A percentile compares a stretch with the other conserved stretches of the same genome.
phyloP scores from a whole-genome alignment of 2,797 vertebrate genomes.

The Tapera naevia region DNA sequence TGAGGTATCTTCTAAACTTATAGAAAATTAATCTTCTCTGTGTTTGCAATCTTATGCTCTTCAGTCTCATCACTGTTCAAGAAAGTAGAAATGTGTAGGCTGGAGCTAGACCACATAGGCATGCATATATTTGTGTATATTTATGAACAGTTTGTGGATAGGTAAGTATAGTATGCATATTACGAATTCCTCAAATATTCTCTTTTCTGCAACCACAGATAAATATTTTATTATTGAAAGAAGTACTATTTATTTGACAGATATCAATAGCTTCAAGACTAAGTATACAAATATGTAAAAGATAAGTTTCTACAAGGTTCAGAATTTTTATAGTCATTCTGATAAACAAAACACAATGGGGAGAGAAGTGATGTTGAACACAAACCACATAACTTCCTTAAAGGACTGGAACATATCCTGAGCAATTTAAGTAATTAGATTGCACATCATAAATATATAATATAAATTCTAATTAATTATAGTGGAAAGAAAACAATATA shows the following conservation, averaged over 20 bases:
- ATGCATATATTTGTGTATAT: not conserved
- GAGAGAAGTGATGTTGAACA: not conserved
- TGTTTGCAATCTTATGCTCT: not conserved
- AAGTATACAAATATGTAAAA: not conserved
- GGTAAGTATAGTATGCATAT: not conserved
- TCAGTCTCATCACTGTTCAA: not conserved
- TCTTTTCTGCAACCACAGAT: not conserved
- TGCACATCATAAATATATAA: not conserved
- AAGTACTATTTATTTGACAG: not conserved
- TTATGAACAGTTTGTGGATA: not conserved
- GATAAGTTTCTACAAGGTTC: not conserved
- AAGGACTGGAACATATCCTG: not conserved
- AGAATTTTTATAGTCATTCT: not conserved
- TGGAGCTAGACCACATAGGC: not conserved
- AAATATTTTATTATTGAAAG: not conserved
- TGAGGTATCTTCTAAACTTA: not conserved
- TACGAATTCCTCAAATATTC: not conserved
- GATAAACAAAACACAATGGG: not conserved
- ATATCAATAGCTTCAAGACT: not conserved
- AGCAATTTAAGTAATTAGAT: conserved; percentile 26
- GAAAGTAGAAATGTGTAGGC: not conserved
- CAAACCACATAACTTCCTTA: not conserved
- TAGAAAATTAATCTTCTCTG: not conserved
- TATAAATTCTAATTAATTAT: conserved; percentile 9
- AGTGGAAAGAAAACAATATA: conserved; percentile 32